These are phyloP conservation scores for Octomys mimax DNA, from an alignment of 2,797 vertebrate genomes.

Conservation along the genomic window DNA sequence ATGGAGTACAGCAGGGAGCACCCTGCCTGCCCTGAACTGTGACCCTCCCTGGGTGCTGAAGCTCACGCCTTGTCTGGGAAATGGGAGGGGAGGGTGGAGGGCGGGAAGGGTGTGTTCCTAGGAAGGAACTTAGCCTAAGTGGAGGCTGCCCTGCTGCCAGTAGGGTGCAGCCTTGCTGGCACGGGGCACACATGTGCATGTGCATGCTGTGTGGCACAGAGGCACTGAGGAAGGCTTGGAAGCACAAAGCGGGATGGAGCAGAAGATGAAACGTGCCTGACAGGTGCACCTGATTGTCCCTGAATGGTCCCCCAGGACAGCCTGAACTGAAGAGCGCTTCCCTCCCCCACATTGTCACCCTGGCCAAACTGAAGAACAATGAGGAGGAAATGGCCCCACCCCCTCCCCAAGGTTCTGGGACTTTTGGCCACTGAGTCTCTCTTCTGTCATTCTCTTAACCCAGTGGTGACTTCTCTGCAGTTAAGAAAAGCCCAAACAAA, in stretches of 20 bases:
- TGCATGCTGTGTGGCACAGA: fast-evolving
- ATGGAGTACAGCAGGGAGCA: neutral
- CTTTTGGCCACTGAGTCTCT: neutral
- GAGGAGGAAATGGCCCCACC: neutral
- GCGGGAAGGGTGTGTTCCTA: neutral
- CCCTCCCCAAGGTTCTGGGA: neutral
- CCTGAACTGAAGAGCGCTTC: neutral
- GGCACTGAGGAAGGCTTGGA: neutral
- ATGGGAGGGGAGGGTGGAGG: neutral
- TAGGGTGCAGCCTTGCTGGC: fast-evolving
- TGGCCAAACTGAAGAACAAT: neutral
- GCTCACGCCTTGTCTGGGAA: neutral
- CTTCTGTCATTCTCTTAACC: neutral
- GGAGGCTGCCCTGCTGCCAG: neutral
- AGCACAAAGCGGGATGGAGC: neutral
- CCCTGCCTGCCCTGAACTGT: neutral
- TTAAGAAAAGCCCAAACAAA: neutral
- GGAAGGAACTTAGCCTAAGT: neutral
- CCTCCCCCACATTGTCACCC: neutral
- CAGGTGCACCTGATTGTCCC: neutral
- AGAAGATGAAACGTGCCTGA: neutral
- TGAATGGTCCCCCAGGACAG: neutral
- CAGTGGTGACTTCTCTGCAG: neutral
- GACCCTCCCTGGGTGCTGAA: neutral
- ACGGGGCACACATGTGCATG: fast-evolving